Evolutionary conservation across 1,140 invertebrate genomes (phyloP), one percentile per base, ranked within the genome.

Genomic region (Antheraea pernyi): DNA sequence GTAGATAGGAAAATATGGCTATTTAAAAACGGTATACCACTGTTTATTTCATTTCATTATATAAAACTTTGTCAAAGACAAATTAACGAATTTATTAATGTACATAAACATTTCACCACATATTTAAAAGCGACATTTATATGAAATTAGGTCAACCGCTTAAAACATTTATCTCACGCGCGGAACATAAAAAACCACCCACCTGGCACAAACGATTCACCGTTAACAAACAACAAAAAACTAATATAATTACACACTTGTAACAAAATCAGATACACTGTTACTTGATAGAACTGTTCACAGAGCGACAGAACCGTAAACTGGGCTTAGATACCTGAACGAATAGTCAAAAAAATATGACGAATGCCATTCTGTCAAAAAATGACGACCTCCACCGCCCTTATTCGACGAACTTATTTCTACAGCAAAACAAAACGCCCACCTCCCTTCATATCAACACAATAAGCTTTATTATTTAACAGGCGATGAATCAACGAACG

Each of bases 321-420:
- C 78, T 80, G 76, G 66, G 36, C 67, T 39, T 64, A 9, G 19
- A 3, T 77, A 77, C 78, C 78, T 76, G 76, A 72, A 75, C 73
- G 65, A 77, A 76, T 53, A 6, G 46, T 5, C 46, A 53, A 53
- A 53, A 16, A 13, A 53, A 16, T 78, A 78, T 76, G 75, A 81
- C 77, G 75, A 67, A 74, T 76, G 74, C 63, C 72, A 66, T 65
- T 61, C 64, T 78, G 77, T 77, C 79, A 77, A 69, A 72, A 66
- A 67, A 39, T 61, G 71, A 73, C 77, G 39, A 42, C 75, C 75
- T 74, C 74, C 19, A 65, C 62, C 66, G 61, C 65, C 18, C 63
- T 18, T 62, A 67, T 16, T 39, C 19, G 42, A 61, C 53, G 64
- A 61, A 60, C 19, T 66, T 66, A 42, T 59, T 18, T 53, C 13